Conservation (phyloP, 2,113 vertebrate genomes). For the Cochlearius cochlearius region DNA sequence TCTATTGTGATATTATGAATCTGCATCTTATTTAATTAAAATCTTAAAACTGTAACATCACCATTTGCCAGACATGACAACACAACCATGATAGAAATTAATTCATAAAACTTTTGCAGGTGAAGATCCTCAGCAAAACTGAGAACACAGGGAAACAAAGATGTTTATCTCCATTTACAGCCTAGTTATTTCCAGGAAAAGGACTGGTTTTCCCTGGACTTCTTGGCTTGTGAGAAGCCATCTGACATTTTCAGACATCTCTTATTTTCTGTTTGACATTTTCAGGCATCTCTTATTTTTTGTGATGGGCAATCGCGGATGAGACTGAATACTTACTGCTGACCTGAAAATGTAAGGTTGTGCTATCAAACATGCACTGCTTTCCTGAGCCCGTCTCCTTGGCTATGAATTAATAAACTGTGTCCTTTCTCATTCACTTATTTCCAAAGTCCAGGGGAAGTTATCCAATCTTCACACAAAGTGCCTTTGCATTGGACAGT, state of each 20-base stretch:
- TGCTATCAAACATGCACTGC: background rate
- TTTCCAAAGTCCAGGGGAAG: background rate
- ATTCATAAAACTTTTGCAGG: background rate
- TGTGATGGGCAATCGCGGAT: background rate
- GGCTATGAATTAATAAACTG: background rate
- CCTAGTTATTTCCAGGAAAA: background rate
- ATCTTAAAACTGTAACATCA: background rate
- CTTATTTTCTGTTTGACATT: slow-evolving; percentile 15
- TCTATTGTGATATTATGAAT: background rate
- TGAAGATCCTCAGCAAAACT: background rate
- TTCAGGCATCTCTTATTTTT: background rate
- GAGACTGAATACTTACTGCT: background rate
- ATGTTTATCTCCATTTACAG: background rate
- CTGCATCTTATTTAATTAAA: background rate
- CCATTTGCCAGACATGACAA: background rate
- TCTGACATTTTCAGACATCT: slow-evolving; percentile 22
- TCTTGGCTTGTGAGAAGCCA: background rate
- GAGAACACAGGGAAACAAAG: background rate
- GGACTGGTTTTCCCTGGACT: background rate
- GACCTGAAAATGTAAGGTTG: background rate
- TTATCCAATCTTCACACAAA: background rate
- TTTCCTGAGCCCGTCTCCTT: background rate
- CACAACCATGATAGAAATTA: background rate
- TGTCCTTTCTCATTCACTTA: background rate
- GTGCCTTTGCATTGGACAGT: background rate